Conservation (phyloP, 1,140 invertebrate genomes). For the Drosophila kurseongensis region DNA sequence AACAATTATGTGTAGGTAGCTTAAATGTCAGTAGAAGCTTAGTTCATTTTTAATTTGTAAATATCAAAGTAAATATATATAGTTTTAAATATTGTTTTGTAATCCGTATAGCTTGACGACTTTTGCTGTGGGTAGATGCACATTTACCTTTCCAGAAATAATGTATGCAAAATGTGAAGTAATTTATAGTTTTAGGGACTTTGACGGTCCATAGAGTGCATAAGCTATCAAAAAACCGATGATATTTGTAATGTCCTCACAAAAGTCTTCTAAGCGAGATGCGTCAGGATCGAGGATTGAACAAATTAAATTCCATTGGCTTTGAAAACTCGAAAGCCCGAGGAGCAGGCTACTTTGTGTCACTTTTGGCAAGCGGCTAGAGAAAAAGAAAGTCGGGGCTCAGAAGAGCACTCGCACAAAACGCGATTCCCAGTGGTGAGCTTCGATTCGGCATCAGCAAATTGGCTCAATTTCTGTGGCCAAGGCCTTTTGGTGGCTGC, state of each 20-base stretch:
- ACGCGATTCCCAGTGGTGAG: constrained; percentile 21
- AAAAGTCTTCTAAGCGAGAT: too few species aligned
- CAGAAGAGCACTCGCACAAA: constrained; percentile 4
- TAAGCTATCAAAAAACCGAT: not conserved
- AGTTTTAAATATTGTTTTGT: not conserved
- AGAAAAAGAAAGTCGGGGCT: constrained; percentile 25
- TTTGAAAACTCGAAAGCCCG: constrained; percentile 29
- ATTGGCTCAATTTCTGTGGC: constrained; percentile 67
- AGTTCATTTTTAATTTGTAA: not conserved
- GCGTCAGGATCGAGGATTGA: not conserved
- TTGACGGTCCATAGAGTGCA: not conserved
- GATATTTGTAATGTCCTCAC: not conserved
- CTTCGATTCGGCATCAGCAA: constrained; percentile 52
- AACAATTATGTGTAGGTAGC: constrained; percentile 1
- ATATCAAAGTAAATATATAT: not conserved
- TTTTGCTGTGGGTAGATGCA: too few species aligned
- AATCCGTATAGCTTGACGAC: too few species aligned
- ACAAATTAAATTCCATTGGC: constrained; percentile 51
- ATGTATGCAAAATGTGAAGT: too few species aligned
- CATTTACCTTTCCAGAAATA: too few species aligned
- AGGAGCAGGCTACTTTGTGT: constrained; percentile 52
- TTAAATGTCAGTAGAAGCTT: not conserved
- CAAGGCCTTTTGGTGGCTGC: constrained; percentile 42
- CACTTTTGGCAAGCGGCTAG: constrained; percentile 41
- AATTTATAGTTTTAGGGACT: too few species aligned